Evolutionary conservation across 2,888 invertebrate species (phyloP).

Genomic region (Ophion ventricosus): DNA sequence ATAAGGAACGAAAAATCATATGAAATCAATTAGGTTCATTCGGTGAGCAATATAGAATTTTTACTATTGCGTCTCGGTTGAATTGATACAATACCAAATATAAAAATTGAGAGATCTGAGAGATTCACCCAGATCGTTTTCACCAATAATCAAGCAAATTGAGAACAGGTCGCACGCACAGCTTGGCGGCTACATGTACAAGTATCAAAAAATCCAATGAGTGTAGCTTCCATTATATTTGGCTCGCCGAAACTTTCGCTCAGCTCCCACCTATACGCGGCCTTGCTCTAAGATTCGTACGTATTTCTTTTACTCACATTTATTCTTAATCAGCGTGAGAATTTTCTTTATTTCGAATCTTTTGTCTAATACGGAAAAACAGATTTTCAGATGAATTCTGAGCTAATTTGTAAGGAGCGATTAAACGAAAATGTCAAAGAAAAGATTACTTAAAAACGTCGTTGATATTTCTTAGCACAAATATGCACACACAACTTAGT

Average conservation of each 20-base stretch:
- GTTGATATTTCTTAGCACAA: too few relatives aligned
- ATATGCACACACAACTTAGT: too few relatives aligned
- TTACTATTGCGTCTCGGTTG: too few relatives aligned
- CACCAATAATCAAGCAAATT: not conserved
- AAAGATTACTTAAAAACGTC: not conserved
- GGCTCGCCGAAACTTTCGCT: slow-evolving; percentile 64
- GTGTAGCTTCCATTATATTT: slow-evolving; percentile 59
- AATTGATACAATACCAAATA: too few relatives aligned
- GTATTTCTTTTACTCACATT: slow-evolving; percentile 31
- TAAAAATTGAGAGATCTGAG: too few relatives aligned
- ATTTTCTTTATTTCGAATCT: slow-evolving; percentile 8
- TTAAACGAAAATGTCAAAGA: not conserved
- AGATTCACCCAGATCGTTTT: not conserved
- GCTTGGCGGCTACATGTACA: too few relatives aligned
- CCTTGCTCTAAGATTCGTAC: slow-evolving; percentile 27
- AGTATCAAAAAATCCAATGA: slow-evolving; percentile 38
- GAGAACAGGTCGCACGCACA: not conserved
- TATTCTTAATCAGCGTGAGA: not conserved
- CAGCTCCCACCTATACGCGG: slow-evolving; percentile 49
- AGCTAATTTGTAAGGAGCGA: not conserved
- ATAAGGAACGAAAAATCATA: too few relatives aligned
- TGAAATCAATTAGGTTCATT: too few relatives aligned
- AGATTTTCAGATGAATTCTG: not conserved
- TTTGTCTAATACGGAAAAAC: not conserved
- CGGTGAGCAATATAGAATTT: too few relatives aligned